Percentiles rank a stretch among this genome's conserved stretches.
Evolutionary conservation across 2,888 invertebrate genomes (phyloP).

Genomic region (Pammene fasciana): DNA sequence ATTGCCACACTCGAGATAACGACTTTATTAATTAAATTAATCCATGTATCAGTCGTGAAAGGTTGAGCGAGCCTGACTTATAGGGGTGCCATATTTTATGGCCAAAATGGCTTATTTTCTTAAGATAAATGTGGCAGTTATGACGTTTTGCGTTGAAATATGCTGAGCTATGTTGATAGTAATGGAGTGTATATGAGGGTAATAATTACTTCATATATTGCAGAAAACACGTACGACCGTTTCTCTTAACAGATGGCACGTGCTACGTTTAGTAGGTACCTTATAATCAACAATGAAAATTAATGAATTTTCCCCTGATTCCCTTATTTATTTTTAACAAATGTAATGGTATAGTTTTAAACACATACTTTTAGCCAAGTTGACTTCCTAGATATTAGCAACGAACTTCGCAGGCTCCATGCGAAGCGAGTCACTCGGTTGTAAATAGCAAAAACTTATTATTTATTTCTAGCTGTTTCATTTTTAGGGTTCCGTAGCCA

Average conservation of each 20-base stretch:
- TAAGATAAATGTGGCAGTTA: background rate
- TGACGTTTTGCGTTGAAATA: background rate
- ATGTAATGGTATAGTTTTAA: too few species aligned
- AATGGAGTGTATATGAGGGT: slow-evolving; percentile 9
- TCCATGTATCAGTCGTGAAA: slow-evolving; percentile 35
- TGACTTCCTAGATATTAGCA: too few species aligned
- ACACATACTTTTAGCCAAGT: too few species aligned
- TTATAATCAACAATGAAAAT: background rate
- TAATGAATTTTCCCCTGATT: too few species aligned
- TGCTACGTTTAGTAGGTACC: background rate
- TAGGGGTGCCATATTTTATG: slow-evolving; percentile 6
- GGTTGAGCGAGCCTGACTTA: slow-evolving; percentile 36
- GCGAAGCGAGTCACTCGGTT: too few species aligned
- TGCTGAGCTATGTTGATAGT: slow-evolving; percentile 1
- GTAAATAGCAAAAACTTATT: too few species aligned
- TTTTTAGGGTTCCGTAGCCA: too few species aligned
- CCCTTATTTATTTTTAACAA: too few species aligned
- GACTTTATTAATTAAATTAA: slow-evolving; percentile 45
- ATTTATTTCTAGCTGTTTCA: too few species aligned
- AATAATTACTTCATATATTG: slow-evolving; percentile 20
- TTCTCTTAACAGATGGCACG: background rate
- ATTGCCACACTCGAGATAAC: slow-evolving; percentile 45
- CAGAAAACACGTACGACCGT: background rate
- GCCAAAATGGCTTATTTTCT: slow-evolving; percentile 2
- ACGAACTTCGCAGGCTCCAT: too few species aligned